Conservation (phyloP, 2,888 invertebrate genomes). For the Eudemis profundana region DNA sequence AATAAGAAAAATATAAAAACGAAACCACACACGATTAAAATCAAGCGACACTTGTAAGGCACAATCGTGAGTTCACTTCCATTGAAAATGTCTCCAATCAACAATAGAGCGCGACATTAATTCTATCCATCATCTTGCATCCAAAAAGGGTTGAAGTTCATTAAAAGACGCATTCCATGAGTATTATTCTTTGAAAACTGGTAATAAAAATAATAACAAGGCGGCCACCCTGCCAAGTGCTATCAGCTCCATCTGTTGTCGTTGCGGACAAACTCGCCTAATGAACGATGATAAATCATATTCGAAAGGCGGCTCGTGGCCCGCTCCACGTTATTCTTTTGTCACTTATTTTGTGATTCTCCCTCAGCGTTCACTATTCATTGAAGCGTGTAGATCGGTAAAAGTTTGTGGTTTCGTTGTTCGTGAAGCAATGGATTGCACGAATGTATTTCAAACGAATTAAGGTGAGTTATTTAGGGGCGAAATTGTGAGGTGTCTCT, state of each 20-base stretch:
- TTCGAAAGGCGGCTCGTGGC: conserved; percentile 82
- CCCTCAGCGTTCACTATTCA: conserved; percentile 28
- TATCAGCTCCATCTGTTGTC: conserved; percentile 86
- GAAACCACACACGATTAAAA: conserved; percentile 39
- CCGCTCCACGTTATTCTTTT: conserved; percentile 68
- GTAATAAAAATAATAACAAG: conserved; percentile 86
- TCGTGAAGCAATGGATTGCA: conserved; percentile 55
- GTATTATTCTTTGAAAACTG: conserved; percentile 85
- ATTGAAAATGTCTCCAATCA: conserved; percentile 81
- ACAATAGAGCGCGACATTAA: conserved; percentile 82
- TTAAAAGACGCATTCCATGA: conserved; percentile 84
- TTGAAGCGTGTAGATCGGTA: conserved; percentile 22
- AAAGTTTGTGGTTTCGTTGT: not conserved
- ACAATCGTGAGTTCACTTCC: conserved; percentile 63
- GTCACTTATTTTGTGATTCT: conserved; percentile 46
- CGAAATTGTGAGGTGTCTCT: conserved; percentile 77
- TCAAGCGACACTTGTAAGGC: conserved; percentile 44
- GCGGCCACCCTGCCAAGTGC: conserved; percentile 85
- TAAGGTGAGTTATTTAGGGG: conserved; percentile 65
- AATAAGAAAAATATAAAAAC: conserved; percentile 16
- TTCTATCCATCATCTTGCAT: conserved; percentile 83
- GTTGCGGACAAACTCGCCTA: conserved; percentile 85
- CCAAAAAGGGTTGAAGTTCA: conserved; percentile 85
- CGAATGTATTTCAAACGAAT: conserved; percentile 42
- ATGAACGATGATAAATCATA: conserved; percentile 86